These are phyloP conservation scores for Terebella lapidaria DNA, from an alignment of 2,888 invertebrate genomes.

Conservation along the genomic window DNA sequence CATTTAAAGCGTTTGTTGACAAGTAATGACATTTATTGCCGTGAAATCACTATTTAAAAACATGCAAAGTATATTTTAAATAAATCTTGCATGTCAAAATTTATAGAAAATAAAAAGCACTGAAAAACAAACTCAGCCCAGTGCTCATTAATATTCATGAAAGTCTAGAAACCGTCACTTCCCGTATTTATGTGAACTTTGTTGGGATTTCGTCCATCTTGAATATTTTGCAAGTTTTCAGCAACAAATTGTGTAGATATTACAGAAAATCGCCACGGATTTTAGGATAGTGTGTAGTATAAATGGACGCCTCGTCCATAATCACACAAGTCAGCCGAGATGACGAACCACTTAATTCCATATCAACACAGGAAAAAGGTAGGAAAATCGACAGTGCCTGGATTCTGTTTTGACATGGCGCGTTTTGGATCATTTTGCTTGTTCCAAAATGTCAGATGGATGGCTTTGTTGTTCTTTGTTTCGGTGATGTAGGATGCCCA, in stretches of 20 bases:
- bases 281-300: constrained; percentile 14
- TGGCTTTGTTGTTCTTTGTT: no score
- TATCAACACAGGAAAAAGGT: constrained; percentile 84
- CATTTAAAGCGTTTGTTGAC: no score
- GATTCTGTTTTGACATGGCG: neutral
- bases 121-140: no score
- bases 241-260: constrained; percentile 22
- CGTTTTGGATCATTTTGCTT: no score
- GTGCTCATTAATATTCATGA: constrained; percentile 38
- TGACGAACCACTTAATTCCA: constrained; percentile 91
- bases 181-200: constrained; percentile 29
- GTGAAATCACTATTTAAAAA: no score
- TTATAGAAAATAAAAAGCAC: no score
- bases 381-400: constrained; percentile 52
- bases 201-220: constrained; percentile 27
- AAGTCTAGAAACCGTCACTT: constrained; percentile 17
- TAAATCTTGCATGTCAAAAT: no score
- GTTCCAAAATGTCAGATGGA: no score
- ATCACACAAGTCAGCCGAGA: constrained; percentile 97
- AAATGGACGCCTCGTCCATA: constrained; percentile 93
- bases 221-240: constrained; percentile 26
- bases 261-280: constrained; percentile 32
- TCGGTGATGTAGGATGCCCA: no score
- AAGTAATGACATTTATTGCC: no score
- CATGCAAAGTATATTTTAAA: no score